Conservation (phyloP, 2,113 vertebrate species). For the Rhinopithecus roxellana region DNA sequence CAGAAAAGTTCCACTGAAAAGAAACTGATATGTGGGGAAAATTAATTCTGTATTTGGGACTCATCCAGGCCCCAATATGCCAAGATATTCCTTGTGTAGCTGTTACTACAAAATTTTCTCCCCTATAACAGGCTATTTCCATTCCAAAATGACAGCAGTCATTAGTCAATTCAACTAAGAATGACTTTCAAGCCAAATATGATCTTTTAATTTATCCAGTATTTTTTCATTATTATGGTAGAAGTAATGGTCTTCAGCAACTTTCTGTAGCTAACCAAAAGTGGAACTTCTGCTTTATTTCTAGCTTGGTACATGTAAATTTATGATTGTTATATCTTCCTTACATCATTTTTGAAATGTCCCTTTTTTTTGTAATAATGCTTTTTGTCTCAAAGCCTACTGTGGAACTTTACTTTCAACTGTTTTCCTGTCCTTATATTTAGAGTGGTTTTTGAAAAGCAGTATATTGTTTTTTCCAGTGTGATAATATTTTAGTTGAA, state of each 20-base stretch:
- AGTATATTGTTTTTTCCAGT: neutral
- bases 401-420: neutral
- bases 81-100: neutral
- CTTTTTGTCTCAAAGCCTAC: neutral
- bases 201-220: neutral
- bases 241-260: neutral
- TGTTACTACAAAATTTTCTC: neutral
- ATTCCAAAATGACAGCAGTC: neutral
- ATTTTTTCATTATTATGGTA: neutral
- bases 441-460: neutral
- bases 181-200: neutral
- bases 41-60: neutral
- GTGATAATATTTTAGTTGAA: neutral
- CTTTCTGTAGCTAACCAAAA: neutral
- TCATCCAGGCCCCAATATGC: neutral
- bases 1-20: neutral
- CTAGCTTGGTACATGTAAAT: neutral
- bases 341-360: neutral
- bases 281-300: neutral
- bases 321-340: neutral
- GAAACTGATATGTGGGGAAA: neutral
- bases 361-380: neutral
- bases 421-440: neutral
- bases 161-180: neutral
- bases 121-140: neutral